Evolutionary conservation across 2,888 invertebrate genomes (phyloP), one percentile per base, ranked within the genome.

Genomic region (Rhimphoctona megacephalus): DNA sequence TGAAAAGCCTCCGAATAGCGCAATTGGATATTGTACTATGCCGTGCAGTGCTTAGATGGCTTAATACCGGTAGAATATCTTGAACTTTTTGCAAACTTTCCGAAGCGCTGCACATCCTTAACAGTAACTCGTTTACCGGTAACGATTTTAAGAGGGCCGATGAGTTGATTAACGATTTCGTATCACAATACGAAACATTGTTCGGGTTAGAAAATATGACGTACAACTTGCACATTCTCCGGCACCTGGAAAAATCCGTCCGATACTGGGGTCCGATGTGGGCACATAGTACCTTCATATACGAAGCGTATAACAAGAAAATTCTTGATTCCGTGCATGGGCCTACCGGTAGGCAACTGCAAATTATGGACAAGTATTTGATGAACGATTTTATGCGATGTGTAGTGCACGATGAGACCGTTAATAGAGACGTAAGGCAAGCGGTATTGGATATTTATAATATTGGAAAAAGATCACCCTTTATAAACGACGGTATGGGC

Each of bases 201-300:
- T 72, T 49, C 70, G 70, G 52, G 8, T 17, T 49, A 3, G 2
- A 30, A 9, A 72, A 54, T 25, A 72, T 72, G 72, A 54, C 72
- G 22, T 72, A 52, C 52, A 72, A 72, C 25, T n/a, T 72, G 25
- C 72, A 72, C n/a, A 33, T 72, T 17, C n/a, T 72, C 0, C 52
- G 19, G 9, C 72, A 72, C 11, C 8, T 72, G 52, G 25, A 9
- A 39, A 25, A 69, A 22, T 14, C 25, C 2, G 1, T 70, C 2
- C 17, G 43, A 8, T n/a, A 72, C 36, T 72, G 72, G 72, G 72
- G 72, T 14, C 72, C 52, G n/a, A 8, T 72, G 5, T 72, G 72
- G 72, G 72, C 52, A 19, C n/a, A 52, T 54, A 72, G 46, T 36
- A 36, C 72, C 0, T 72, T 72, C 17, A 52, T 36, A 7, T 72